Evolutionary conservation across 2,888 invertebrate species (phyloP).

Genomic region (Oxycera nigricornis): DNA sequence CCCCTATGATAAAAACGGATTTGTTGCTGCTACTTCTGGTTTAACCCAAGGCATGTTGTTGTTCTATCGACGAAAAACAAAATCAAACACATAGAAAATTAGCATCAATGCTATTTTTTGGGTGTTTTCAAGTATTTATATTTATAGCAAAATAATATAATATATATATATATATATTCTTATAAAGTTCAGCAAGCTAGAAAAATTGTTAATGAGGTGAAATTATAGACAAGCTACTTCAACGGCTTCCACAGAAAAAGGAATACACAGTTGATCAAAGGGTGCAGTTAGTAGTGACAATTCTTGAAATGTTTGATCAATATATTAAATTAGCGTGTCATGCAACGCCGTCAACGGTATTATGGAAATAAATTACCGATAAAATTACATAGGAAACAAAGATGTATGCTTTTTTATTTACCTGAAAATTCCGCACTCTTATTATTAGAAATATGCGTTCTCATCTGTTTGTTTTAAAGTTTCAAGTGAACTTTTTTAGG

Average conservation of each 20-base stretch:
- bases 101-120: neutral
- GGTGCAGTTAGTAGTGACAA: constrained; percentile 24
- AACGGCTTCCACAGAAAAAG: neutral
- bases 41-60: constrained; percentile 62
- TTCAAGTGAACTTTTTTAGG: too few species aligned
- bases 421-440: too few species aligned
- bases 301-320: constrained; percentile 25
- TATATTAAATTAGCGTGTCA: too few species aligned
- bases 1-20: constrained; percentile 62
- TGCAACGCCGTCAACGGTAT: too few species aligned
- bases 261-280: neutral
- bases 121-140: neutral
- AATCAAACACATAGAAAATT: neutral
- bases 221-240: neutral
- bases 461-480: too few species aligned
- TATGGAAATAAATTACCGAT: too few species aligned
- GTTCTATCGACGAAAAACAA: constrained; percentile 49
- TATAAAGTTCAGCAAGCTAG: neutral
- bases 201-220: neutral
- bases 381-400: too few species aligned
- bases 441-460: too few species aligned
- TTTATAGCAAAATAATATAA: neutral
- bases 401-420: too few species aligned
- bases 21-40: constrained; percentile 61
- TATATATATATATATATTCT: neutral